Percentiles rank a stretch among this genome's conserved stretches.
These are phyloP conservation scores for Cheilosia variabilis DNA, from an alignment of 2,888 invertebrate species.

Conservation along the genomic window DNA sequence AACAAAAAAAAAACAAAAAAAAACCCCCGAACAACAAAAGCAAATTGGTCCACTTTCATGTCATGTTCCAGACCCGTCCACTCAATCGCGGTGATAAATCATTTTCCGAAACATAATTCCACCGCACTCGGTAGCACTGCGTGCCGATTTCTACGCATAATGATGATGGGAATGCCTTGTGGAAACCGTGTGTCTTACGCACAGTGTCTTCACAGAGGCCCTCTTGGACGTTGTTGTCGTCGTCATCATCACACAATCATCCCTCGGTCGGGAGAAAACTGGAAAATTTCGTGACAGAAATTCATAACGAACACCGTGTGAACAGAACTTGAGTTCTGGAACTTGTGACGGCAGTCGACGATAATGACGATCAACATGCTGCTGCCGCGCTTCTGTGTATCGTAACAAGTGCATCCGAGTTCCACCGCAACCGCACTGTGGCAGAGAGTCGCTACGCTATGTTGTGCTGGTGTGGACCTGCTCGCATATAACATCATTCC, in stretches of 20 bases:
- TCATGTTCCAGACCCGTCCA: constrained; percentile 74
- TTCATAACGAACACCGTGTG: constrained; percentile 83
- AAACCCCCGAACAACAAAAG: constrained; percentile 70
- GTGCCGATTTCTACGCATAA: constrained; percentile 59
- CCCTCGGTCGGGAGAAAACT: constrained; percentile 77
- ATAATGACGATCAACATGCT: constrained; percentile 57
- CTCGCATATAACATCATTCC: constrained; percentile 69
- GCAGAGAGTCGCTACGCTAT: constrained; percentile 13
- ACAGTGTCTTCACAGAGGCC: constrained; percentile 43
- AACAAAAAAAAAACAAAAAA: constrained; percentile 32
- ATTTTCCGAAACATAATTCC: constrained; percentile 76
- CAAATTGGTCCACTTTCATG: constrained; percentile 77
- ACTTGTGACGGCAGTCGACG: constrained; percentile 61
- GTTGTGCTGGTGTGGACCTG: constrained; percentile 37
- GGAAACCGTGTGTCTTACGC: constrained; percentile 54
- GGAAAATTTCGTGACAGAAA: constrained; percentile 83
- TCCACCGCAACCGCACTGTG: background rate
- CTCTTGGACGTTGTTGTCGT: constrained; percentile 26
- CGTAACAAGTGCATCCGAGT: constrained; percentile 63
- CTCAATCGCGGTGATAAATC: constrained; percentile 75
- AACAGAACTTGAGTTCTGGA: constrained; percentile 78
- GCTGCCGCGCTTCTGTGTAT: constrained; percentile 25
- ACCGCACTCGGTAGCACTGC: constrained; percentile 47
- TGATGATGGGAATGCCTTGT: constrained; percentile 46
- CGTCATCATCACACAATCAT: constrained; percentile 64